Evolutionary conservation across 2,797 vertebrate genomes (phyloP), one percentile per base, ranked within the genome.

Genomic region (Amniataba percoides): DNA sequence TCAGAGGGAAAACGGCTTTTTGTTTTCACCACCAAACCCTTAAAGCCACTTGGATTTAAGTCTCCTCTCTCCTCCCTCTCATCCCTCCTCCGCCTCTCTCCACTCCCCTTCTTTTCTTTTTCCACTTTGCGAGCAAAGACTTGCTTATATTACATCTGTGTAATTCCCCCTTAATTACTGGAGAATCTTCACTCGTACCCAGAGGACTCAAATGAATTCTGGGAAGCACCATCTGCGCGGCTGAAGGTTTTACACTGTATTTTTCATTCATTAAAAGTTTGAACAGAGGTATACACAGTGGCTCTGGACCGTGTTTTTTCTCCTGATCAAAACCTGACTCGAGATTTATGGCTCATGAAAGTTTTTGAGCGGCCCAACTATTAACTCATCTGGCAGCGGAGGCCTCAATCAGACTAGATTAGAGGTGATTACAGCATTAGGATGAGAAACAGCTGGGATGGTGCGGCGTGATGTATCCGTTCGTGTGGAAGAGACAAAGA

Each of bases 111-210:
- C 62, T 83, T 83, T 85, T 74, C 49, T 88, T 85, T 82, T 84
- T 81, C 83, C 81, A 82, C 81, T 75, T 84, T 87, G 83, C 88
- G 46, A 92, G 91, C 87, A 74, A 86, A 71, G 89, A 89, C 92
- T 92, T 89, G 91, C 86, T 90, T 82, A 82, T 76, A 75, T 87
- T 85, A 87, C 71, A 79, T 84, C 36, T 56, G 68, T 76, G 85
- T 86, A 92, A 90, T 90, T 90, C 91, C 88, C 83, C 87, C 69
- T 90, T 92, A 92, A 91, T 93, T 92, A 89, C 77, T 23, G 51
- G 74, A 82, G 87, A 88, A 82, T 89, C 88, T 88, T 89, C 87
- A 36, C 78, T 74, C 45, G 53, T 82, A 78, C 85, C 89, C 90
- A 71, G 66, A 91, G 90, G 90, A 93, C 83, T 77, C 39, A 43